A percentile compares a stretch with the other conserved stretches of the same genome.
Conservation (phyloP, 2,113 vertebrate species). For the Triplophysa siluroides region DNA sequence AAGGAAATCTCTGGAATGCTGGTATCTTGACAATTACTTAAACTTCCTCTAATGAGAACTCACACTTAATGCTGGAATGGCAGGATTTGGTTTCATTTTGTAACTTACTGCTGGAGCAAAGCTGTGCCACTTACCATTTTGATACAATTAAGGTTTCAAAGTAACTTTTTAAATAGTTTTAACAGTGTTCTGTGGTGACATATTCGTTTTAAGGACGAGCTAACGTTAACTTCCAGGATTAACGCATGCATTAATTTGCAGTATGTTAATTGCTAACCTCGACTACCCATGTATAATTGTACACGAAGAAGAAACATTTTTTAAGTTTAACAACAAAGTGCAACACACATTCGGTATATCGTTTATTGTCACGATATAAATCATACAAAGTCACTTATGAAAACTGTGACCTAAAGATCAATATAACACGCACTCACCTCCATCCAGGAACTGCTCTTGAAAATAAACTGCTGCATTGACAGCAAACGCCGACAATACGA, state of each 20-base stretch:
- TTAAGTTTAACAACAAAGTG: no score
- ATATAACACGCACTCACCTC: slow-evolving; percentile 39
- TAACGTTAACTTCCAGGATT: no score
- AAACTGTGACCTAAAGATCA: slow-evolving; percentile 12
- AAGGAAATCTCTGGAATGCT: slow-evolving; percentile 1
- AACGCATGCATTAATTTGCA: no score
- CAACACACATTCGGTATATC: no score
- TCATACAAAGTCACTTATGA: not conserved
- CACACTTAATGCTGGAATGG: not conserved
- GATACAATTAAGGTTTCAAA: not conserved
- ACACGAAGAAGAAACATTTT: no score
- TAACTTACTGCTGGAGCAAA: not conserved
- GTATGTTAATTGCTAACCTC: no score
- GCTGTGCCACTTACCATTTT: not conserved
- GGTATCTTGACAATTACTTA: not conserved
- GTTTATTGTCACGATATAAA: no score
- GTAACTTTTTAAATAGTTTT: not conserved
- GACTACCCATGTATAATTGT: not conserved
- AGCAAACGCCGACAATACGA: slow-evolving; percentile 13
- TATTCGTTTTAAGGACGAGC: not conserved
- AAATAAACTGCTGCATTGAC: slow-evolving; percentile 50
- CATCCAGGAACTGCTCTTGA: slow-evolving; percentile 55
- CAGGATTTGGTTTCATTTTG: slow-evolving; percentile 38
- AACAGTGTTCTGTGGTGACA: not conserved
- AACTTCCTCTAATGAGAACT: slow-evolving; percentile 23